phyloP scores from a whole-genome alignment of 1,140 invertebrate species.

The Coenobita brevimanus region DNA sequence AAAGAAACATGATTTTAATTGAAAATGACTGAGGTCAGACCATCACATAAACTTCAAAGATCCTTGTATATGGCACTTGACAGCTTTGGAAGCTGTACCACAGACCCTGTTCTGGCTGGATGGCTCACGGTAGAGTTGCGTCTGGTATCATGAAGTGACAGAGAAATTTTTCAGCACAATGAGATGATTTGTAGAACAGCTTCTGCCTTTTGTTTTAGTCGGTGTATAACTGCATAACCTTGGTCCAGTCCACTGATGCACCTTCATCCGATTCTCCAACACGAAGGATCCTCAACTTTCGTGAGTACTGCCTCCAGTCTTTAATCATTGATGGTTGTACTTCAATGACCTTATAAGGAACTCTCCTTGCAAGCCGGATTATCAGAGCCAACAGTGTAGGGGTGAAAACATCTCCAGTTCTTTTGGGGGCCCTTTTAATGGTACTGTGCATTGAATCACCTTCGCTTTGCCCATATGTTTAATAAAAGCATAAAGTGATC shows the following conservation, averaged over 20 bases:
- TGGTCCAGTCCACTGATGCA: constrained; percentile 31
- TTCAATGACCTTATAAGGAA: constrained; percentile 32
- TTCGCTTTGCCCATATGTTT: background rate
- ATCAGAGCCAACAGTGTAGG: constrained; percentile 29
- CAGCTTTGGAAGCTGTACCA: constrained; percentile 12
- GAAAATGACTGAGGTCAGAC: constrained; percentile 25
- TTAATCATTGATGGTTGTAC: constrained; percentile 34
- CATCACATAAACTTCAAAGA: constrained; percentile 33
- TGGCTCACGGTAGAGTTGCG: background rate
- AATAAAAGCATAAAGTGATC: background rate
- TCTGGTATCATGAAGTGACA: background rate
- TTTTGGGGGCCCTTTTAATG: constrained; percentile 12
- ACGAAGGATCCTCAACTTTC: constrained; percentile 15
- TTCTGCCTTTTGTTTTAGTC: constrained; percentile 26
- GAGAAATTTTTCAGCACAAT: constrained; percentile 23
- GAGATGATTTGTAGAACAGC: constrained; percentile 8
- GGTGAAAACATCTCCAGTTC: background rate
- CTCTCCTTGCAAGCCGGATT: constrained; percentile 30
- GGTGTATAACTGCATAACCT: constrained; percentile 21
- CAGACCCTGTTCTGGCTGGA: background rate
- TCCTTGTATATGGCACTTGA: constrained; percentile 25
- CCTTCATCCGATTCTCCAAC: constrained; percentile 23
- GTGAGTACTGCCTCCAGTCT: constrained; percentile 24
- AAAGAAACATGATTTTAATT: constrained; percentile 10
- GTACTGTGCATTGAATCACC: constrained; percentile 15